Conservation (phyloP, 1,140 invertebrate species). For the Proales similis region DNA sequence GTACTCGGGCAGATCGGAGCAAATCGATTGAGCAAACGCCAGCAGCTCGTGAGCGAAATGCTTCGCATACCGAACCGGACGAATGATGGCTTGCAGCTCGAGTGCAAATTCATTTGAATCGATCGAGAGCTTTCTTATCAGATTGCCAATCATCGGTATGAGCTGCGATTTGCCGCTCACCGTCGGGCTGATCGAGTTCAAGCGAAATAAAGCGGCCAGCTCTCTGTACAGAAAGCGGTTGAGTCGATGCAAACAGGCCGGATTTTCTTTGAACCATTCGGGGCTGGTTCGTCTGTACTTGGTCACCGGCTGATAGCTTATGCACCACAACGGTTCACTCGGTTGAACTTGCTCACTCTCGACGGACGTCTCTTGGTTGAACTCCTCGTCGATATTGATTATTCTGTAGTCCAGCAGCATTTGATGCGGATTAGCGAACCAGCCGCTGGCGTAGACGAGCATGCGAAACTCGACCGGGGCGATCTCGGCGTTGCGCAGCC, state of each 20-base stretch:
- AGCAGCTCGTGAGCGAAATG: conserved; percentile 19
- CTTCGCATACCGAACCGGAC: conserved; percentile 13
- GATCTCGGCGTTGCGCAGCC: conserved; percentile 56
- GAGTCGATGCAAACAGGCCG: conserved; percentile 67
- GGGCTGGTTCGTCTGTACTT: conserved; percentile 62
- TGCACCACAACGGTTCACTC: conserved; percentile 18
- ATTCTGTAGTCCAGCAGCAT: conserved; percentile 1
- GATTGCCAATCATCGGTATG: conserved; percentile 8
- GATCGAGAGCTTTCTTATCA: conserved; percentile 11
- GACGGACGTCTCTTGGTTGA: conserved; percentile 47
- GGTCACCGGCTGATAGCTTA: neutral
- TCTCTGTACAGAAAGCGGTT: conserved; percentile 81
- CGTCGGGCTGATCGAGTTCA: neutral
- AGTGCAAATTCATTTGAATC: conserved; percentile 16
- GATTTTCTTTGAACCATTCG: conserved; percentile 66
- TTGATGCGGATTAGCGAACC: conserved; percentile 19
- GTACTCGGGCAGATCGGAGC: conserved; percentile 20
- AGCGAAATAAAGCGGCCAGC: conserved; percentile 60
- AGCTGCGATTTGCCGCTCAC: conserved; percentile 5
- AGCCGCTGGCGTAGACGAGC: conserved; percentile 24
- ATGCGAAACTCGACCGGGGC: conserved; percentile 40
- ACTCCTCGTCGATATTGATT: neutral
- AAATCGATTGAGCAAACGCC: conserved; percentile 22
- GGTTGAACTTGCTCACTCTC: conserved; percentile 61
- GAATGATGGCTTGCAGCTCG: conserved; percentile 8